phyloP scores from a whole-genome alignment of 2,113 vertebrate species.

The Sceloporus tristichus region DNA sequence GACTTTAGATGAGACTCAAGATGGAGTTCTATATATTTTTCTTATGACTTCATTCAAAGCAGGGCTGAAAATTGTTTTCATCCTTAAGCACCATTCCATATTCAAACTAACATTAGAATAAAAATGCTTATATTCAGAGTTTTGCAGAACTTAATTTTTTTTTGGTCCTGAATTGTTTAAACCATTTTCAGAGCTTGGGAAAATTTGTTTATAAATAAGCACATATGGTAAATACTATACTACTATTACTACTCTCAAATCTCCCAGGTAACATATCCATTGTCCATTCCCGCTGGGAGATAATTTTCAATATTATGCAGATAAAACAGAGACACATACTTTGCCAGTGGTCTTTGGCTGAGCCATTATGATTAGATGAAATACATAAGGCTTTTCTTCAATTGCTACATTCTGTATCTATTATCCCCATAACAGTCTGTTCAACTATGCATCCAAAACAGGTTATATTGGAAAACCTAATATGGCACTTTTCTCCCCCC shows the following conservation, averaged over 20 bases:
- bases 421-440: neutral
- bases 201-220: too few species aligned
- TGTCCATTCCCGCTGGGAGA: neutral
- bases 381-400: neutral
- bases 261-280: too few species aligned
- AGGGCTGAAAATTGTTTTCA: neutral
- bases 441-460: neutral
- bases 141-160: neutral
- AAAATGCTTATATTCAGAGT: neutral
- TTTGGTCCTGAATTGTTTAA: neutral
- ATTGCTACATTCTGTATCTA: neutral
- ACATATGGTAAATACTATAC: too few species aligned
- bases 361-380: too few species aligned
- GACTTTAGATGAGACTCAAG: neutral
- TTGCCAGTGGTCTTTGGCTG: too few species aligned
- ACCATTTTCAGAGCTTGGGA: too few species aligned
- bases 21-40: neutral
- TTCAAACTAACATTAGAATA: neutral
- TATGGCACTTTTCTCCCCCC: neutral
- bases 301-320: too few species aligned
- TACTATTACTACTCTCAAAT: too few species aligned
- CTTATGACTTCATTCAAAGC: slow-evolving; percentile 8
- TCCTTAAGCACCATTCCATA: neutral
- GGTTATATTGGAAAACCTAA: neutral
- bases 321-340: too few species aligned